Evolutionary conservation across 2,113 vertebrate species (phyloP).

Genomic region (Aix galericulata): DNA sequence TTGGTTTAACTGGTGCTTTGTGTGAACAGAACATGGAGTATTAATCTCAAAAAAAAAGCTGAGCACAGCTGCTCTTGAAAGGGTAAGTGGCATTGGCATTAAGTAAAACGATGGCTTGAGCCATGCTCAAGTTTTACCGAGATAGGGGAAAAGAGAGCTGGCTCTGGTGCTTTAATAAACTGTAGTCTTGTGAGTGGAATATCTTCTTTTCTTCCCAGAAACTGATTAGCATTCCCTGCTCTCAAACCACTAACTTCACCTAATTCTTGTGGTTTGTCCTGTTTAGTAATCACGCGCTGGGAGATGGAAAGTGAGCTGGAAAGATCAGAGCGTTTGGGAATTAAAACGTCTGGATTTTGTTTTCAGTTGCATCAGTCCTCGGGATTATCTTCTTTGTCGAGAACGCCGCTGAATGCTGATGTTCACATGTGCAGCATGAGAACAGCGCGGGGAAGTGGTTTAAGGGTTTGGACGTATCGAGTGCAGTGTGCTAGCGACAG

Average conservation of each 20-base stretch:
- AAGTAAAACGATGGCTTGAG: background rate
- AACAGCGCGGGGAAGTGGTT: background rate
- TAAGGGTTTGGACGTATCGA: background rate
- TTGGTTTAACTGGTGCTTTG: background rate
- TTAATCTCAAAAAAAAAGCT: too few species aligned
- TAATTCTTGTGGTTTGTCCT: background rate
- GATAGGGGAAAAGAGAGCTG: background rate
- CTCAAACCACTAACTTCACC: background rate
- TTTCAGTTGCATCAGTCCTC: background rate
- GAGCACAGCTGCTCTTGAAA: background rate
- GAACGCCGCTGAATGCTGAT: background rate
- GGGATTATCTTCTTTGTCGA: background rate
- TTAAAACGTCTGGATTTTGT: background rate
- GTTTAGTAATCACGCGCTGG: background rate
- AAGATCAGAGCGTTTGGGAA: background rate
- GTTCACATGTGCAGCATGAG: background rate
- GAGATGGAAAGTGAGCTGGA: background rate
- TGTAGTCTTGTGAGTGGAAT: background rate
- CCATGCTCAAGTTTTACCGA: background rate
- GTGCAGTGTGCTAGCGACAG: background rate
- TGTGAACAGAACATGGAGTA: background rate
- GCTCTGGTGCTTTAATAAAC: background rate
- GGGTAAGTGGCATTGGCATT: background rate
- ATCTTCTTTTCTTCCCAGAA: background rate
- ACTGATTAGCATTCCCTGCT: background rate